Evolutionary conservation across 2,888 invertebrate genomes (phyloP), one percentile per base, ranked within the genome.

Genomic region (Hofmannophila pseudospretella): DNA sequence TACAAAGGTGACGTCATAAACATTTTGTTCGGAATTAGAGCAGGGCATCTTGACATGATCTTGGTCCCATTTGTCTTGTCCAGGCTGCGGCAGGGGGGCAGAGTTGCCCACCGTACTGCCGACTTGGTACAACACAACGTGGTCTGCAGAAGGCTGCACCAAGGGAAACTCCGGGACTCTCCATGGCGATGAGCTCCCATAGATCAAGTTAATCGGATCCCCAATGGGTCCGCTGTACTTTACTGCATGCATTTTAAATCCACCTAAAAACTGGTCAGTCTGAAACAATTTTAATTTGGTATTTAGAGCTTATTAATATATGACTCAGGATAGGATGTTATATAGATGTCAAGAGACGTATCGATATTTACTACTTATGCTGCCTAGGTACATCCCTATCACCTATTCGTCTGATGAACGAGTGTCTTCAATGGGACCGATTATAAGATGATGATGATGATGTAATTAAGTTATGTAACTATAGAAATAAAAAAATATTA

Each of bases 21-120:
- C 86, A 71, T 92, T 96, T 41, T 93, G 90, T 1, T 82, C 67
- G 0, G 96, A 96, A n/a, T 81, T 58, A 0, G 94, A 94, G 70
- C 91, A 94, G 0, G 97, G 97, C 92, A 98, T 89, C 47, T 94
- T 89, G 1, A 97, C 96, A 80, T 93, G 93, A 42, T 92, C 89
- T 11, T 90, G 88, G 64, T 94, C 93, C 97, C 97, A 97, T 56
- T 90, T 90, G 54, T 93, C 92, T 4, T 81, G 77, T n/a, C 90
- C 89, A 1, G 90, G 88, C 63, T 91, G 89, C 0, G 95, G 92
- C 53, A 89, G 94, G 94, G 20, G 84, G 82, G 29, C 58, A 51
- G n/a, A n/a, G n/a, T n/a, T n/a, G n/a, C n/a, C n/a, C n/a, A n/a
- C n/a, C n/a, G n/a, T n/a, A n/a, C n/a, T 60, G 22, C 89, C 79